Evolutionary conservation across 1,140 invertebrate species (phyloP), one percentile per base, ranked within the genome.

Genomic region (Sinonovacula constricta): DNA sequence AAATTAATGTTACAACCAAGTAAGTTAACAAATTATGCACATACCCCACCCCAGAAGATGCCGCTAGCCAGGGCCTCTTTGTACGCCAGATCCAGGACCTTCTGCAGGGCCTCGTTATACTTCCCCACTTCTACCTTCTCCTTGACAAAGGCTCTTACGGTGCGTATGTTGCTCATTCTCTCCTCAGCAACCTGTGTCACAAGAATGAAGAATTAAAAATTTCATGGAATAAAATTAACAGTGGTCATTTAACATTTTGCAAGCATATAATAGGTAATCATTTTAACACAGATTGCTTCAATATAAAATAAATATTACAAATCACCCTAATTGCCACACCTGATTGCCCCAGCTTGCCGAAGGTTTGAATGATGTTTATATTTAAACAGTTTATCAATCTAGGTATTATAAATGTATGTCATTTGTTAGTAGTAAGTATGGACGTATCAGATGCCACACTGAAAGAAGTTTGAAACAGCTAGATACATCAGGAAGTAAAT

Each of bases 101-200:
- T 91, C 24, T 94, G 88, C 54, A 99, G 94, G 84, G 94, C 94
- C 0, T 90, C 82, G 59, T 92, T 92, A 85, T 98, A 99, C 0
- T 91, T 88, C 26, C 92, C 81, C 30, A 94, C 93, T 92, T 99
- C 98, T 79, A 93, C 93, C 3, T 92, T 82, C 88, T 99, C 97
- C 86, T 97, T 95, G 2, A 95, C 96, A 90, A 99, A 98, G 1
- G 95, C 94, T 91, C 98, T 95, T 0, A 99, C 97, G 3, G 97
- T 99, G 85, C 97, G 93, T 77, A 99, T 96, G 88, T 98, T 99
- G 30, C 95, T 94, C 54, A 99, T 95, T 83, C 95, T 95, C 88
- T 99, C 98, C 92, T 99, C 97, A 0, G 97, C 97, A 22, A 93
- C 88, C 91, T 93, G 63, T 28, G 18, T 57, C 7, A 10, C 10